phyloP scores from a whole-genome alignment of 1,140 invertebrate species.

The Monochamus saltuarius region DNA sequence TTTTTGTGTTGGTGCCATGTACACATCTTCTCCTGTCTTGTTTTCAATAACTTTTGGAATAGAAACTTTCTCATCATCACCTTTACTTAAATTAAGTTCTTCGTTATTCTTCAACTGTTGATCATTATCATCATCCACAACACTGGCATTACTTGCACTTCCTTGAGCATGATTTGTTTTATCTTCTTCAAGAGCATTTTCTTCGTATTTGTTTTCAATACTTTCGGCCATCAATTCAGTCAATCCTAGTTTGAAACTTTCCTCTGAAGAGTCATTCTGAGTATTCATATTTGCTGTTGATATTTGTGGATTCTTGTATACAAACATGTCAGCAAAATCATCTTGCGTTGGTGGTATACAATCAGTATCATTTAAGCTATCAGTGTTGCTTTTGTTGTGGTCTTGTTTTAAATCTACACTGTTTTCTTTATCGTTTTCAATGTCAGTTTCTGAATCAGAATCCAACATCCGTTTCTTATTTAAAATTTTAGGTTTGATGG shows the following conservation, averaged over 20 bases:
- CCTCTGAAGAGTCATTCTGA: constrained; percentile 20
- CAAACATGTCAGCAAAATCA: constrained; percentile 10
- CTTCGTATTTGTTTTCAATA: constrained; percentile 11
- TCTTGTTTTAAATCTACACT: constrained; percentile 9
- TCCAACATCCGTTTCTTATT: too few relatives aligned
- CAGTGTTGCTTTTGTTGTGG: constrained; percentile 19
- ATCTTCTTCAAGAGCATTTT: background rate
- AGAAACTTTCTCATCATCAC: background rate
- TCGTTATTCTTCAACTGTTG: background rate
- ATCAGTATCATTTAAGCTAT: constrained; percentile 30
- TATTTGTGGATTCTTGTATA: constrained; percentile 9
- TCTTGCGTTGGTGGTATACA: constrained; percentile 33
- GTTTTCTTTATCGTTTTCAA: constrained; percentile 11
- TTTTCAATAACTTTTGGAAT: background rate
- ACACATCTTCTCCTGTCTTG: background rate
- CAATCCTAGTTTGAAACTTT: constrained; percentile 34
- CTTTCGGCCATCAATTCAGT: constrained; percentile 29
- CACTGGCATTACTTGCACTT: background rate
- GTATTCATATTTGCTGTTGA: background rate
- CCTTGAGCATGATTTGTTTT: constrained; percentile 1
- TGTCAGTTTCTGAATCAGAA: constrained; percentile 5
- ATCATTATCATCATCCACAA: background rate
- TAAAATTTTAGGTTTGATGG: too few relatives aligned
- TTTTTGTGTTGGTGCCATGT: background rate
- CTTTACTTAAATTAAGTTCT: background rate